Evolutionary conservation across 2,888 invertebrate species (phyloP).

Genomic region (Drosophila nigritarsus): DNA sequence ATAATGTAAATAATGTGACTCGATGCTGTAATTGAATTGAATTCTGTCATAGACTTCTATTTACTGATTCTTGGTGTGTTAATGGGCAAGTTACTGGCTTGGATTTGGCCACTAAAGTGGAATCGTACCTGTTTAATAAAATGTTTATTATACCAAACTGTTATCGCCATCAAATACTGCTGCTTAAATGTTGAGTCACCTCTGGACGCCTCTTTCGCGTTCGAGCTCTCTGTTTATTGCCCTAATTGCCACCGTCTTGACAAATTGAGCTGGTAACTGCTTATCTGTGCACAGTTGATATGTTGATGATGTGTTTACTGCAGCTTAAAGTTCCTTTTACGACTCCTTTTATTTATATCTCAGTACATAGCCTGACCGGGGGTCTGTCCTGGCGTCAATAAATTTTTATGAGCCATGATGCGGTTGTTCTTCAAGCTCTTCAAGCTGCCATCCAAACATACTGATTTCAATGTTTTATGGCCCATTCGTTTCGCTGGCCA

Average conservation of each 20-base stretch:
- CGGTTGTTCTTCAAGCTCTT: constrained; percentile 71
- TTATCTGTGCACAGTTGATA: constrained; percentile 77
- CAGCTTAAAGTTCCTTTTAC: constrained; percentile 84
- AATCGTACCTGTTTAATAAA: constrained; percentile 30
- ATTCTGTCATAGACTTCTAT: neutral
- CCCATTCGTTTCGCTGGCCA: constrained; percentile 58
- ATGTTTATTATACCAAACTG: constrained; percentile 38
- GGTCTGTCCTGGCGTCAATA: constrained; percentile 71
- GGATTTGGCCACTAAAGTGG: neutral
- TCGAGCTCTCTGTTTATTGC: constrained; percentile 70
- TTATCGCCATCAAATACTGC: constrained; percentile 45
- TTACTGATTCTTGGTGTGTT: neutral
- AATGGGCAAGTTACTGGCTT: constrained; percentile 4
- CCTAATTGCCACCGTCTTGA: constrained; percentile 74
- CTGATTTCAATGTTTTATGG: constrained; percentile 77
- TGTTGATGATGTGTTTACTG: constrained; percentile 85
- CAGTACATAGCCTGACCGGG: constrained; percentile 43
- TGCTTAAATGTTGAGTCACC: constrained; percentile 58
- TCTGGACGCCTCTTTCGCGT: constrained; percentile 76
- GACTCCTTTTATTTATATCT: constrained; percentile 82
- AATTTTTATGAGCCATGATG: constrained; percentile 82
- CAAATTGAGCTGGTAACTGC: constrained; percentile 72
- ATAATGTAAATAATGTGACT: neutral
- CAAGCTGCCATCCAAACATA: constrained; percentile 63
- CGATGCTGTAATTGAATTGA: neutral